phyloP scores from a whole-genome alignment of 2,888 invertebrate genomes.

The Boloria euphrosyne region DNA sequence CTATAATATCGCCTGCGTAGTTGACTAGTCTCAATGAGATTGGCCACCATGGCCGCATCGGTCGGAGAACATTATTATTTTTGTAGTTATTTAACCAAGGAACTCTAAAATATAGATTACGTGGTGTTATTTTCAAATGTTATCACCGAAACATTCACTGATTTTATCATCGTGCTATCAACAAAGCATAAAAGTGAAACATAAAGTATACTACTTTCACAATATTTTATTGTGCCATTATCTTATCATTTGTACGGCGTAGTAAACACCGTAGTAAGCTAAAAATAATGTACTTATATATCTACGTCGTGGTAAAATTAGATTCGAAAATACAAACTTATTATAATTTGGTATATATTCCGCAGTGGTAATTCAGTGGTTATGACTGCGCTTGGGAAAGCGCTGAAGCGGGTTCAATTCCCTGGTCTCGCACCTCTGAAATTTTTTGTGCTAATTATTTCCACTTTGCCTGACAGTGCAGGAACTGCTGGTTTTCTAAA shows the following conservation, averaged over 20 bases:
- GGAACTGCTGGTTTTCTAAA: no score
- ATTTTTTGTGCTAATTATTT: no score
- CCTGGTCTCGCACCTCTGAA: no score
- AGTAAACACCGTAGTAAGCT: conserved; percentile 72
- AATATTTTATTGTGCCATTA: conserved; percentile 48
- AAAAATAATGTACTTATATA: conserved; percentile 44
- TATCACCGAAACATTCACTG: conserved; percentile 28
- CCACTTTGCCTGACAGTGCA: no score
- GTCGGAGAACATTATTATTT: no score
- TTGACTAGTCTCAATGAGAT: no score
- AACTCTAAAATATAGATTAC: conserved; percentile 9
- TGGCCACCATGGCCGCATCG: no score
- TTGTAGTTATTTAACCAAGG: neutral
- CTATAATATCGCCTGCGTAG: no score
- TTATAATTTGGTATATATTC: conserved; percentile 1
- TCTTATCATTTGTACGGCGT: conserved; percentile 57
- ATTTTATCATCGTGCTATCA: conserved; percentile 30
- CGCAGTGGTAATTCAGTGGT: no score
- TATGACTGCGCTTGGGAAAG: no score
- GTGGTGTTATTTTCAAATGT: neutral
- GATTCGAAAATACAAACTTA: conserved; percentile 9
- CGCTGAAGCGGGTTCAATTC: no score
- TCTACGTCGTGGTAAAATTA: conserved; percentile 17
- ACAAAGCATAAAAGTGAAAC: conserved; percentile 36
- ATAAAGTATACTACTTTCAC: conserved; percentile 56